These are phyloP conservation scores for Papilio gigon DNA, from an alignment of 2,888 invertebrate genomes.

Conservation along the genomic window DNA sequence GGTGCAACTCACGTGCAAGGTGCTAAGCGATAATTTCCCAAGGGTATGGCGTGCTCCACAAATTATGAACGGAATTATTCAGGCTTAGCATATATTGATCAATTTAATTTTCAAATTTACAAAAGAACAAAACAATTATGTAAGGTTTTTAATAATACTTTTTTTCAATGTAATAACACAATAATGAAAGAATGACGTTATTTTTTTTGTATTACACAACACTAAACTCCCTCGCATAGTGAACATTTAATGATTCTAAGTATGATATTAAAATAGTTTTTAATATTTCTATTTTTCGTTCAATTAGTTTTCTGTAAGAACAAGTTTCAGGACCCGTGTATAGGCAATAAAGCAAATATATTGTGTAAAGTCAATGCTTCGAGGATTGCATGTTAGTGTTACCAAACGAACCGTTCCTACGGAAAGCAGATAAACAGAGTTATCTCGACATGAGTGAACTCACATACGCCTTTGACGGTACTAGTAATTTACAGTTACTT, in stretches of 20 bases:
- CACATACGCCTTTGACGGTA: conserved; percentile 22
- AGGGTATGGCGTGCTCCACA: conserved; percentile 31
- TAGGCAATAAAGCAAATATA: not conserved
- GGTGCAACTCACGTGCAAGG: conserved; percentile 37
- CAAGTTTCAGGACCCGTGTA: not conserved
- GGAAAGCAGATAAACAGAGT: conserved; percentile 19
- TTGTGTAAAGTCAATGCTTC: conserved; percentile 17
- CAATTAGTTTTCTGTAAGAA: not conserved
- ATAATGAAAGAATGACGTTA: too few species aligned
- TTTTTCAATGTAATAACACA: too few species aligned
- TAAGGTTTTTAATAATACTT: not conserved
- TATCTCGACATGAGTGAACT: conserved; percentile 18
- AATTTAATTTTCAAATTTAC: conserved; percentile 31
- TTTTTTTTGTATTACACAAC: too few species aligned
- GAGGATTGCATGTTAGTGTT: conserved; percentile 23
- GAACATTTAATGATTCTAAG: too few species aligned
- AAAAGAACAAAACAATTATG: not conserved
- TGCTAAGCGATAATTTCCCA: conserved; percentile 37
- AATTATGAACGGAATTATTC: conserved; percentile 34
- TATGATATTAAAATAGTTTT: too few species aligned
- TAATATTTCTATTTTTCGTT: too few species aligned
- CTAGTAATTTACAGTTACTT: conserved; percentile 25
- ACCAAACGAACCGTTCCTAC: conserved; percentile 26
- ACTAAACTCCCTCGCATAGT: too few species aligned
- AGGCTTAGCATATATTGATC: conserved; percentile 20